Evolutionary conservation across 2,888 invertebrate genomes (phyloP), one percentile per base, ranked within the genome.

Genomic region (Drosophila incognita): DNA sequence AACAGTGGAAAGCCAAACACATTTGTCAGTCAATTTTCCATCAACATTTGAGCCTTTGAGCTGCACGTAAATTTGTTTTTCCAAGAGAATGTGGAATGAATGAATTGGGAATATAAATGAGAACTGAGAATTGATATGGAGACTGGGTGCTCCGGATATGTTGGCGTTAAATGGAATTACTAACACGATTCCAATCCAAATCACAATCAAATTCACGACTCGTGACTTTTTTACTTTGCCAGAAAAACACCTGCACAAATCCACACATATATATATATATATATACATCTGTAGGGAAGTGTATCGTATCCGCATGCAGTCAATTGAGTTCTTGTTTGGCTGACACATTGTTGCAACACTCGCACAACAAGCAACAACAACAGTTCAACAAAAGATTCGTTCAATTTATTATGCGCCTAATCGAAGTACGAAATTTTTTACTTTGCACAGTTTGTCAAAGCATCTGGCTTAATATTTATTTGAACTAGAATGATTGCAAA

Each of bases 21-120:
- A 85, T 85, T 90, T 90, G 90, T 90, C 89, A 90, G 76, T 85
- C 89, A 82, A 88, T 88, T 78, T 78, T 76, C 81, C 74, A 88
- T 80, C 69, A 74, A 48, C 70, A 59, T 66, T 81, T 76, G 81
- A 90, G 71, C 85, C 85, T 88, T 90, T 86, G 85, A 86, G 90
- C 81, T 51, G 69, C 68, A 81, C 75, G 69, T 90, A 90, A 85
- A 88, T 88, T 90, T 89, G 88, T 84, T 84, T 89, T 82, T 74
- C 83, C 48, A 51, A 57, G 38, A 36, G 53, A 74, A 74, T 56
- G 38, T 7, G 13, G n/a, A 56, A 56, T 27, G 36, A 53, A 24
- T 24, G 46, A 24, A 46, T 24, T 15, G 21, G 15, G 10, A 53
- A 33, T n/a, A 24, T 15, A 33, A 29, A 21, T 33, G 24, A 4